These are phyloP conservation scores for Dendrolimus kikuchii DNA, from an alignment of 1,140 invertebrate genomes.

Conservation along the genomic window DNA sequence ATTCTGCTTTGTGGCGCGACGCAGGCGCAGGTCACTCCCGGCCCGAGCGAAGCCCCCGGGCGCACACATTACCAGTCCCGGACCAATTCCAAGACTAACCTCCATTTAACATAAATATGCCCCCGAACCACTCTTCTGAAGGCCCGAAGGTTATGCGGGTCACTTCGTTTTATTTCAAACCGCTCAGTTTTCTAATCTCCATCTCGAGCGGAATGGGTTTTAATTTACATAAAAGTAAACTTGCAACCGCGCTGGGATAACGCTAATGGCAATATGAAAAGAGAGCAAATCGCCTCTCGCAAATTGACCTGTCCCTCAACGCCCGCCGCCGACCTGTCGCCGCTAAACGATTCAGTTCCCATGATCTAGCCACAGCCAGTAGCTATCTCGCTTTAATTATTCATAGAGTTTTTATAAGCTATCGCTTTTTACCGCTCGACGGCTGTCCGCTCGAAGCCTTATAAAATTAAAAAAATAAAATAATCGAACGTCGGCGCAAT, in stretches of 20 bases:
- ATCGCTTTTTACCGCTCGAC: conserved; percentile 64
- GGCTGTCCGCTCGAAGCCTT: conserved; percentile 50
- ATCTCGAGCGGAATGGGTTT: conserved; percentile 11
- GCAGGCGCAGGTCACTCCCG: conserved; percentile 41
- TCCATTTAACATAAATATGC: conserved; percentile 66
- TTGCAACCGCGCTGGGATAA: conserved; percentile 23
- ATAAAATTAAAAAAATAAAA: conserved; percentile 70
- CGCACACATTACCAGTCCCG: conserved; percentile 49
- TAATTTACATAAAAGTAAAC: conserved; percentile 39
- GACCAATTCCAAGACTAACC: conserved; percentile 52
- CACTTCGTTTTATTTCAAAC: conserved; percentile 8
- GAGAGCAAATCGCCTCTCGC: conserved; percentile 48
- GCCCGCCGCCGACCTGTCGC: conserved; percentile 49
- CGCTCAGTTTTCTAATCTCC: conserved; percentile 15
- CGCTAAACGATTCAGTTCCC: conserved; percentile 64
- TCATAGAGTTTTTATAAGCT: conserved; percentile 65
- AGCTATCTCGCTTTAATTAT: conserved; percentile 71
- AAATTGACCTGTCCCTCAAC: conserved; percentile 65
- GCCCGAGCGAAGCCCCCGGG: conserved; percentile 33
- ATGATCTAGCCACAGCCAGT: conserved; percentile 54
- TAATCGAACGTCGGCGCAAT: conserved; percentile 59
- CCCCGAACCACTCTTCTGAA: conserved; percentile 47
- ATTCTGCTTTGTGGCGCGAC: conserved; percentile 42
- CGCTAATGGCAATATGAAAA: conserved; percentile 37
- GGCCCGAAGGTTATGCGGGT: conserved; percentile 19